Evolutionary conservation across 2,797 vertebrate species (phyloP), one percentile per base, ranked within the genome.

Genomic region (Onychomys leucogaster): DNA sequence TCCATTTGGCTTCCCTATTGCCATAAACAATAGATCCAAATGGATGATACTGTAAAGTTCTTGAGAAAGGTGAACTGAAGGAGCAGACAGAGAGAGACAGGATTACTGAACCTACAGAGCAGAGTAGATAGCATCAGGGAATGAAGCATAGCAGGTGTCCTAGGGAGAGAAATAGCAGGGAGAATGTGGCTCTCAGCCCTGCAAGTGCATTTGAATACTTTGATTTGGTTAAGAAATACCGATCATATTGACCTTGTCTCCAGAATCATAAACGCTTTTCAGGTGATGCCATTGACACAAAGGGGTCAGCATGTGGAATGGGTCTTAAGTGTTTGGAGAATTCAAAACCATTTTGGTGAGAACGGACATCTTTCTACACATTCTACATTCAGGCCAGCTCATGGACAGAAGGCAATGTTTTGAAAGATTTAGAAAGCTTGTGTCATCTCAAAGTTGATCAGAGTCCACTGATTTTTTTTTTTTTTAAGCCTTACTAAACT

Each of bases 11-110:
- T 19, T 76, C 84, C 90, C 67, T 82, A 9, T 65, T 77, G 55
- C 12, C 34, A 43, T 25, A 14, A 61, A 57, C 32, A 63, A 41
- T 49, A 46, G 41, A 91, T 46, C 37, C 37, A 67, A 89, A 65
- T 10, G 12, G 10, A 61, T 69, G 29, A 57, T 86, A 43, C 17
- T 67, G 11, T 57, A 81, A 76, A 17, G 19, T 2, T 89, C 59
- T 95, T 95, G 21, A 89, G 76, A 93, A 94, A 61, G 37, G 27
- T 94, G 29, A 4, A 76, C 76, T 76, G 67, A 71, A 55, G 13
- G 65, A 89, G 21, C 41, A 90, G 43, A 77, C 4, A 65, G 29
- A 71, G 8, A n/a, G 11, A 77, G 11, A 29, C 1, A 19, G 75
- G 85, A n/a, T 34, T 46, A 59, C 34, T 49, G 83, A 67, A 61